These are phyloP conservation scores for Clamator glandarius DNA, from an alignment of 2,797 vertebrate species.

Conservation along the genomic window DNA sequence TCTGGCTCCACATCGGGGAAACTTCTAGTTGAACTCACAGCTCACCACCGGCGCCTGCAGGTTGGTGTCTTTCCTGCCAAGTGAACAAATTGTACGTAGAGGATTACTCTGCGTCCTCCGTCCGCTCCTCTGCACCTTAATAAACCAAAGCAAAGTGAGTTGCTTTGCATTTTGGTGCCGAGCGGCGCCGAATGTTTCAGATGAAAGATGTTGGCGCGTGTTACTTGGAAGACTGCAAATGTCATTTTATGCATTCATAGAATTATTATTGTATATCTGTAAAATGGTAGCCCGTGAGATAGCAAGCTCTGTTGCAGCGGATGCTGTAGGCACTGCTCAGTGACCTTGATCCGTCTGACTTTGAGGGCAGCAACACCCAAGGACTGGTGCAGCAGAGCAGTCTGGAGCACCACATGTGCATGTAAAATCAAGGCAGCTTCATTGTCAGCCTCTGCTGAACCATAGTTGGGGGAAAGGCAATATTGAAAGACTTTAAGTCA, in stretches of 20 bases:
- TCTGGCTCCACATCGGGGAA: neutral
- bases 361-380: neutral
- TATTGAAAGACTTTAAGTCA: neutral
- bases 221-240: neutral
- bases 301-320: neutral
- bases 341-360: neutral
- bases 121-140: neutral
- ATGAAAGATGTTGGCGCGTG: fast-evolving
- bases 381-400: neutral
- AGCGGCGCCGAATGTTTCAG: neutral
- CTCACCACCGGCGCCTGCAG: neutral
- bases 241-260: neutral
- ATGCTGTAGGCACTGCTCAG: neutral
- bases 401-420: fast-evolving
- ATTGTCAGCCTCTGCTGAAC: neutral
- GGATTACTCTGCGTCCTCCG: neutral
- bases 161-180: neutral
- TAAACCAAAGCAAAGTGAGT: neutral
- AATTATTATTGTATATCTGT: neutral
- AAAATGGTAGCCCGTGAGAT: fast-evolving
- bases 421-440: neutral
- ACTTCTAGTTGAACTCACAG: neutral
- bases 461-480: neutral
- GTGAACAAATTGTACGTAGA: neutral
- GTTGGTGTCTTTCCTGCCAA: neutral